These are phyloP conservation scores for Chiridota heheva DNA, from an alignment of 35 echinoderm and acorn worm species.

Conservation along the genomic window DNA sequence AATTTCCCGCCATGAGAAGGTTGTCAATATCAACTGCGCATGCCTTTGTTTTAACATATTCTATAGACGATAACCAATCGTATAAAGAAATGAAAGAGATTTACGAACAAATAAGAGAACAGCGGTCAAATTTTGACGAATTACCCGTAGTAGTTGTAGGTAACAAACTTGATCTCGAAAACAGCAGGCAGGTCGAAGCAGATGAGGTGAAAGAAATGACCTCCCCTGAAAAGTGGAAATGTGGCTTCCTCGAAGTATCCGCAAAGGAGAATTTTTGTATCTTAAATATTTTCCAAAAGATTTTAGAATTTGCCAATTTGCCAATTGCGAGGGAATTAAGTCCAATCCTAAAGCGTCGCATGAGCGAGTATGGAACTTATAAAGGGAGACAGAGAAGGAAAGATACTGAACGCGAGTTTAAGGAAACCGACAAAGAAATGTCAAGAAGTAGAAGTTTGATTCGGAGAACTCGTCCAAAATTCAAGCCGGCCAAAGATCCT, in stretches of 20 bases:
- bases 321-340: constrained; percentile 90
- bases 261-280: constrained; percentile 85
- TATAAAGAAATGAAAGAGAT: constrained; percentile 85
- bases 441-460: constrained; percentile 86
- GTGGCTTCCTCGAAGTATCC: constrained; percentile 82
- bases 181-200: constrained; percentile 59
- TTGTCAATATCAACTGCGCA: constrained; percentile 96
- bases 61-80: constrained; percentile 81
- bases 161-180: constrained; percentile 80
- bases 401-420: constrained; percentile 54
- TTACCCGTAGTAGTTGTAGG: constrained; percentile 87
- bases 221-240: constrained; percentile 75
- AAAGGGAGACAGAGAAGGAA: constrained; percentile 51
- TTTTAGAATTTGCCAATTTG: constrained; percentile 88
- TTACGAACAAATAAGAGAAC: constrained; percentile 94
- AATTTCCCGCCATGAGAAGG: constrained; percentile 95
- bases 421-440: constrained; percentile 90
- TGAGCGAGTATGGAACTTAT: constrained; percentile 89
- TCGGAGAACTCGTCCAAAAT: constrained; percentile 82
- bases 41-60: constrained; percentile 88
- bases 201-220: constrained; percentile 69
- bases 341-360: constrained; percentile 83
- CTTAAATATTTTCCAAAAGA: constrained; percentile 94
- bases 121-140: constrained; percentile 77
- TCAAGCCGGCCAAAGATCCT: constrained; percentile 82